Base-by-base conservation (phyloP, 2,113 vertebrate species). In the Gymnarchus niloticus region DNA sequence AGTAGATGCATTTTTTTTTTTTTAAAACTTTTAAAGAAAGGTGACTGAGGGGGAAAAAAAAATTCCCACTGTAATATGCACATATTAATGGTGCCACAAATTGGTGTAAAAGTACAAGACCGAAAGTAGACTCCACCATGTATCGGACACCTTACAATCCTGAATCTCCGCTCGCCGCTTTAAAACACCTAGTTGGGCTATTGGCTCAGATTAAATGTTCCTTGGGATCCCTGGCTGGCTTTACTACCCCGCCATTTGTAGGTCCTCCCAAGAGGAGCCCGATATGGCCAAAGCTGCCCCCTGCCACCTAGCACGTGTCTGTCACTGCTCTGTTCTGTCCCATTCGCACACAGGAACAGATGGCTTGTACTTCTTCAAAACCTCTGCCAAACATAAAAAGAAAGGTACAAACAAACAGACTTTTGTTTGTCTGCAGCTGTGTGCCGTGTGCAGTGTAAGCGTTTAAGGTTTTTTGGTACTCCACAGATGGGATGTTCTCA, bases 311-410 rank as follows among this genome's bases (percentile, higher is more conserved):
- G 3, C 37, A 37, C 19, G 73, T 48, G 44, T 37, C 44, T 48
- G 41, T 48, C 37, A 77, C 8, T 2, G 6, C 76, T 48, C 8
- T 78, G 37, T 48, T 78, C 4, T 88, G 91, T 87, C 88, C 91
- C 49, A 93, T 46, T 37, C 92, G 94, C 92, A 88, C 87, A 88
- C 96, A 97, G 96, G 95, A 93, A 91, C 94, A 89, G 97, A 97
- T 73, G 96, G 96, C 90, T 92, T 95, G 49, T 98, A 97, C 92
- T 99, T 98, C 94, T 96, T 98, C 87, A 95, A 95, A 89, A 96
- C 96, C 1, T 98, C 97, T 57, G 94, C 97, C 91, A 98, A 97
- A 96, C 96, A 97, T 87, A 97, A 96, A 95, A 96, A 95, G 94
- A 97, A 95, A 96, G 96, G 96, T 98, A 96, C 94, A 90, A 87